Evolutionary conservation across 2,797 vertebrate species (phyloP).

Genomic region (Pitangus sulphuratus): DNA sequence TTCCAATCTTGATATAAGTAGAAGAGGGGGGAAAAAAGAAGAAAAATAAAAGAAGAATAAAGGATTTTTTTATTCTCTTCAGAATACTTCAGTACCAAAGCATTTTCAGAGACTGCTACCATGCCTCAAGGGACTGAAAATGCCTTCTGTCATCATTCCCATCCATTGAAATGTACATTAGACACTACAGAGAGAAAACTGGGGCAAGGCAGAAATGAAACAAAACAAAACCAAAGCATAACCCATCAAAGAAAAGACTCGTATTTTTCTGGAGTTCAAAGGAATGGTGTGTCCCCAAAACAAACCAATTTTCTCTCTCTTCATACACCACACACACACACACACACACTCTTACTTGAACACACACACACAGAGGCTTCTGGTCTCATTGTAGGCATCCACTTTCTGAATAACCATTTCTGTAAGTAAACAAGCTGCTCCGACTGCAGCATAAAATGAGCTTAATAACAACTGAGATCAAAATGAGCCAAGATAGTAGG

Average conservation of each 20-base stretch:
- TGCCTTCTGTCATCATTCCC: constrained; percentile 21
- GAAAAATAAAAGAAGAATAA: not conserved
- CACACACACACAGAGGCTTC: not conserved
- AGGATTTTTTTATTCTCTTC: constrained; percentile 4
- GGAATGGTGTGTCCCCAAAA: not conserved
- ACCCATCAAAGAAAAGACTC: not conserved
- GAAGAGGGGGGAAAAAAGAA: fast-evolving
- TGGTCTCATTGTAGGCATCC: not conserved
- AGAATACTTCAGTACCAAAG: constrained; percentile 1
- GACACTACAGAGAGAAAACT: constrained; percentile 28
- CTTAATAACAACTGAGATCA: constrained; percentile 61
- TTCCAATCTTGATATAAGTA: not conserved
- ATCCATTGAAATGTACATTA: constrained; percentile 50
- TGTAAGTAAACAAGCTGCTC: constrained; percentile 53
- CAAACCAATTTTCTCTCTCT: constrained; percentile 2
- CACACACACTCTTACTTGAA: not conserved
- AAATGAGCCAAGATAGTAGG: constrained; percentile 55
- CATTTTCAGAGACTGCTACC: not conserved
- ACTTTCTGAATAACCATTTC: not conserved
- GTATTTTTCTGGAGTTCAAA: not conserved
- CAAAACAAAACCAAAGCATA: constrained; percentile 37
- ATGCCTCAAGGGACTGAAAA: constrained; percentile 28
- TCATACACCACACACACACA: not conserved
- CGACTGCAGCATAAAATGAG: not conserved
- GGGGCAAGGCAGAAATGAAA: constrained; percentile 33